Evolutionary conservation across 2,797 vertebrate species (phyloP).

Genomic region (Lutjanus argentimaculatus): DNA sequence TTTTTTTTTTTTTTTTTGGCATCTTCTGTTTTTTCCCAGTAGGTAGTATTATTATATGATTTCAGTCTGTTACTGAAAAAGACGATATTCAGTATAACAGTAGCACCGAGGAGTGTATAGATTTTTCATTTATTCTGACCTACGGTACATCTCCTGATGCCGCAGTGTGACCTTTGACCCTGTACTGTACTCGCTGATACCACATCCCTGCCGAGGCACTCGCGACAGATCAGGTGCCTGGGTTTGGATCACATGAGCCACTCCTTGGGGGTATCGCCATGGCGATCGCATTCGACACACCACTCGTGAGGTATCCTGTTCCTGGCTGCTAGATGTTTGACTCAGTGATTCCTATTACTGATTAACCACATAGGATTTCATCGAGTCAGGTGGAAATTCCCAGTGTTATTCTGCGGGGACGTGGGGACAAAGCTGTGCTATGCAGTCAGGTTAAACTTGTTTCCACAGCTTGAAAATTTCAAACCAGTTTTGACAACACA

Average conservation of each 20-base stretch:
- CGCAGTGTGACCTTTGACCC: conserved; percentile 57
- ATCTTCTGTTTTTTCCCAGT: background rate
- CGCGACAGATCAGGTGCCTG: conserved; percentile 50
- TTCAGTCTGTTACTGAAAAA: background rate
- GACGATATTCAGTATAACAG: conserved; percentile 1
- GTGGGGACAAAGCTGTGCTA: background rate
- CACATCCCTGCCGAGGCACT: conserved; percentile 16
- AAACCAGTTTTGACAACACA: conserved; percentile 33
- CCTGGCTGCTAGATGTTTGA: conserved; percentile 58
- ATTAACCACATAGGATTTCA: conserved; percentile 69
- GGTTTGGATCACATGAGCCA: conserved; percentile 62
- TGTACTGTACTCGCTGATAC: conserved; percentile 12
- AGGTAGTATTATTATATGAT: background rate
- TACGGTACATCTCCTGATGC: background rate
- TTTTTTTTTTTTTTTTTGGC: background rate
- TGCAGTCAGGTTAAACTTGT: conserved; percentile 52
- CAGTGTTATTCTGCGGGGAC: conserved; percentile 31
- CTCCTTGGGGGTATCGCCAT: conserved; percentile 54
- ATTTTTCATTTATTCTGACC: conserved; percentile 11
- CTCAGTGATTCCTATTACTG: conserved; percentile 70
- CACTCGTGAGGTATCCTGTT: conserved; percentile 71
- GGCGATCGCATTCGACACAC: conserved; percentile 32
- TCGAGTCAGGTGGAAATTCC: conserved; percentile 51
- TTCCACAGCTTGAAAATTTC: conserved; percentile 15
- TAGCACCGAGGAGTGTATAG: background rate